A percentile compares a stretch with the other conserved stretches of the same genome.
Conservation (phyloP, 2,888 invertebrate genomes). For the Fissipunctia ypsillon region DNA sequence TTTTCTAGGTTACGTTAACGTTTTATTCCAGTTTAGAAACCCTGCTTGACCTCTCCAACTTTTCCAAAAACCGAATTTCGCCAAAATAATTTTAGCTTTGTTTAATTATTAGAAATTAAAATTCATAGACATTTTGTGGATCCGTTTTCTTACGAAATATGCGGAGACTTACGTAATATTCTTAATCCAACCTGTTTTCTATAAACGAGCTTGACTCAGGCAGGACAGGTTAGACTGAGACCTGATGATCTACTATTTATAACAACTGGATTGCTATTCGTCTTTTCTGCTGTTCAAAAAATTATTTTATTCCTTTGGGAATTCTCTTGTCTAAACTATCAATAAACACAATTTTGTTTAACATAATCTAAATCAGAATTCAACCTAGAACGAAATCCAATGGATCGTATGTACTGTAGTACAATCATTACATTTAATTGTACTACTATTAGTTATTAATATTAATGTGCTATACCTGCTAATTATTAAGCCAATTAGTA, state of each 20-base stretch:
- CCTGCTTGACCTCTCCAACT: background rate
- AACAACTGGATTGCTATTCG: background rate
- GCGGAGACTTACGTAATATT: background rate
- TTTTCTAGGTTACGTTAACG: background rate
- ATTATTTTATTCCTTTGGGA: background rate
- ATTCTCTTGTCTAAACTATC: background rate
- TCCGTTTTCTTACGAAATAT: background rate
- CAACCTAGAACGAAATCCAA: background rate
- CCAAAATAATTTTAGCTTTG: background rate
- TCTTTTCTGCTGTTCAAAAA: background rate
- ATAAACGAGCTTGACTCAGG: background rate
- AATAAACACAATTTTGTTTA: background rate
- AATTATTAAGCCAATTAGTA: slow-evolving; percentile 38
- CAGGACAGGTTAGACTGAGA: background rate
- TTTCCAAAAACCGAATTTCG: background rate
- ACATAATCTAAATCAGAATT: background rate
- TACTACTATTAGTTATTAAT: slow-evolving; percentile 5
- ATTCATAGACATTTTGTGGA: background rate
- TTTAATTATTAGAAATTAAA: background rate
- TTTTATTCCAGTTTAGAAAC: background rate
- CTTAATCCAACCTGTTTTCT: too few species aligned
- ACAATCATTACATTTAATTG: background rate
- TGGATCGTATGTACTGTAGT: too few species aligned
- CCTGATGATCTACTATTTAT: background rate
- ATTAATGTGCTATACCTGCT: background rate